Percentiles rank a stretch among this genome's conserved stretches.
phyloP scores from a whole-genome alignment of 2,797 vertebrate species.

The Molossus molossus region DNA sequence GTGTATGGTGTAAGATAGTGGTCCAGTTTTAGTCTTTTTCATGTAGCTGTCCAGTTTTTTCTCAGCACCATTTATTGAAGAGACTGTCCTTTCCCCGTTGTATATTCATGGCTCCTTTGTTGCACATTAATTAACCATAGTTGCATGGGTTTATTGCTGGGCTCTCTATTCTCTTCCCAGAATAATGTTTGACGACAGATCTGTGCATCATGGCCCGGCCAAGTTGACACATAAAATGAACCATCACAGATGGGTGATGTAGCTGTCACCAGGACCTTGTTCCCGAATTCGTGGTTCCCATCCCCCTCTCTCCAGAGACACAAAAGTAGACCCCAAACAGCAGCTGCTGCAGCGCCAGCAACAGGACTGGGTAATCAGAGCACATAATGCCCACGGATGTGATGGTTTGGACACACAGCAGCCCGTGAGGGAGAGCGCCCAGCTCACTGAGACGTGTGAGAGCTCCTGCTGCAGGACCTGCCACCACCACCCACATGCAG shows the following conservation, averaged over 20 bases:
- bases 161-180: neutral
- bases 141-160: neutral
- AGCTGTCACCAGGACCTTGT: neutral
- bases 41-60: neutral
- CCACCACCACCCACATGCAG: neutral
- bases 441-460: neutral
- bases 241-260: neutral
- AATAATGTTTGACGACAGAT: neutral
- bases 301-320: neutral
- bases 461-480: neutral
- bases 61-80: too few species aligned
- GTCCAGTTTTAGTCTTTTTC: neutral
- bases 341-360: neutral
- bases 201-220: neutral
- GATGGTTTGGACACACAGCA: neutral
- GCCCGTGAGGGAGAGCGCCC: rapidly evolving
- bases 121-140: neutral
- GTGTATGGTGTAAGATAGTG: too few species aligned
- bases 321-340: neutral
- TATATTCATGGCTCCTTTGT: neutral
- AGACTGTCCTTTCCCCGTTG: neutral
- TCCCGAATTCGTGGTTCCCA: neutral
- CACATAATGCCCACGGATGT: rapidly evolving
- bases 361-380: rapidly evolving
- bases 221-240: neutral